Evolutionary conservation across 2,113 vertebrate species (phyloP).

Genomic region (Chiloscyllium plagiosum): DNA sequence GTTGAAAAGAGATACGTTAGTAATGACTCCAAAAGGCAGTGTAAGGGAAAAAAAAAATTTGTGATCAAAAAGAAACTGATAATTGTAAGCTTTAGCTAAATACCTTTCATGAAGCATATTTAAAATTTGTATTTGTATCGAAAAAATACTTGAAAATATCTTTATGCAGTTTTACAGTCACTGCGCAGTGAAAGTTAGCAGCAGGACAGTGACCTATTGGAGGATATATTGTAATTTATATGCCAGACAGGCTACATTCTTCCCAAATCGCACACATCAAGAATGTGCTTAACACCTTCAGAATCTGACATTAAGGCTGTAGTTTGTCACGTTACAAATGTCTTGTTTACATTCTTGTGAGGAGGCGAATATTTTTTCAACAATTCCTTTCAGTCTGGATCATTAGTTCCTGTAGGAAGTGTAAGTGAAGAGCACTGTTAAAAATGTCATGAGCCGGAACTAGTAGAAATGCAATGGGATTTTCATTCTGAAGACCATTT

Average conservation of each 20-base stretch:
- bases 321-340: background rate
- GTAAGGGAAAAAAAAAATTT: background rate
- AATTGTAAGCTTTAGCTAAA: background rate
- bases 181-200: background rate
- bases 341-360: slow-evolving; percentile 13
- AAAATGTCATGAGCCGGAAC: slow-evolving; percentile 1
- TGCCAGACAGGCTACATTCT: background rate
- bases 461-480: background rate
- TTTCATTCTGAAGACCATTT: background rate
- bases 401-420: background rate
- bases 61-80: background rate
- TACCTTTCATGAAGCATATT: background rate
- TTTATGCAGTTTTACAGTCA: background rate
- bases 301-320: background rate
- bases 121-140: background rate
- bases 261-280: background rate
- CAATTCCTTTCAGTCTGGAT: background rate
- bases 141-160: background rate
- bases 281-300: background rate
- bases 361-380: background rate
- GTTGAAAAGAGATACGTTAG: background rate
- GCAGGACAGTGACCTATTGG: background rate
- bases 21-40: background rate
- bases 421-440: background rate
- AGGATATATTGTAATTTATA: background rate